These are phyloP conservation scores for Ophonus ardosiacus DNA, from an alignment of 2,888 invertebrate genomes.

Conservation along the genomic window DNA sequence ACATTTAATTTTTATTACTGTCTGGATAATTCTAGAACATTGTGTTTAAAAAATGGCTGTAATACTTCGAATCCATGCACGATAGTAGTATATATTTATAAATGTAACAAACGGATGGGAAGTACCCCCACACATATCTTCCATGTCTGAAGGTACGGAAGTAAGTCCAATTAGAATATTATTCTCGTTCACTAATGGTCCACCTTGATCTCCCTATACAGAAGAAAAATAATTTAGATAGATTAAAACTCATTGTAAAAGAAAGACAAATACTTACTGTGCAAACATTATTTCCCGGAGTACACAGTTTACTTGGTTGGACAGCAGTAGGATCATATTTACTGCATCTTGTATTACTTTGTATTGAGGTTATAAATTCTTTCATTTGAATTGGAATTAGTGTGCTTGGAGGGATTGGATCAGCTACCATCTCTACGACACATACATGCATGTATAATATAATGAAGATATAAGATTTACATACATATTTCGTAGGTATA, in stretches of 20 bases:
- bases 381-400: too few relatives aligned
- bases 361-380: too few relatives aligned
- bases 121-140: conserved; percentile 6
- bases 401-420: too few relatives aligned
- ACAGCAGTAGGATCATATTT: too few relatives aligned
- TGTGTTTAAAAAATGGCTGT: not conserved
- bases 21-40: too few relatives aligned
- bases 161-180: conserved; percentile 42
- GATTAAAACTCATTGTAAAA: not conserved
- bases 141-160: not conserved
- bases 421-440: too few relatives aligned
- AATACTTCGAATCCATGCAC: not conserved
- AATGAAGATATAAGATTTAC: too few relatives aligned
- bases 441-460: too few relatives aligned
- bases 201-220: conserved; percentile 36
- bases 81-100: conserved; percentile 1
- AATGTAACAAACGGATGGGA: not conserved
- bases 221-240: not conserved
- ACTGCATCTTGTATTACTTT: too few relatives aligned
- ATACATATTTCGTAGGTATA: too few relatives aligned
- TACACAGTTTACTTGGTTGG: too few relatives aligned
- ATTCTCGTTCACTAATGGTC: not conserved
- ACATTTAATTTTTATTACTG: too few relatives aligned
- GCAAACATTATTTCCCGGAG: not conserved
- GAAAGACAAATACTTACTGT: not conserved